These are phyloP conservation scores for Colletes latitarsis DNA, from an alignment of 1,140 invertebrate genomes.

Conservation along the genomic window DNA sequence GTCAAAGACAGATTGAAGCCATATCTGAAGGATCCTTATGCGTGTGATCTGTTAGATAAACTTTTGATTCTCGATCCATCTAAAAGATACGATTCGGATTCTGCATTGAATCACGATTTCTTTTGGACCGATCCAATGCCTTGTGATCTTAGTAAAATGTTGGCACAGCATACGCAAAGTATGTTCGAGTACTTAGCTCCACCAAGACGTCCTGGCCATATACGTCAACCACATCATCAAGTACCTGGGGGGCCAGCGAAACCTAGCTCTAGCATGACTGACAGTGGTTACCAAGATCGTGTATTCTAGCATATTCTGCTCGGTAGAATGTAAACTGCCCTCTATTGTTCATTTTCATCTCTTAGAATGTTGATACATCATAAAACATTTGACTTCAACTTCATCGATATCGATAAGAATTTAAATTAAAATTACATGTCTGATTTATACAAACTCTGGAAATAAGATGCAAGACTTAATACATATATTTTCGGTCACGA, in stretches of 20 bases:
- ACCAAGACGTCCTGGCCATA: slow-evolving; percentile 85
- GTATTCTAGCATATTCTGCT: slow-evolving; percentile 84
- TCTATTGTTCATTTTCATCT: slow-evolving; percentile 6
- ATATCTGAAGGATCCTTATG: slow-evolving; percentile 95
- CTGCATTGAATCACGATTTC: slow-evolving; percentile 98
- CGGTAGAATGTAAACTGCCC: slow-evolving; percentile 3
- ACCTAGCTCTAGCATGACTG: slow-evolving; percentile 82
- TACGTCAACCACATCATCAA: slow-evolving; percentile 80
- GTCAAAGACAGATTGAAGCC: slow-evolving; percentile 94
- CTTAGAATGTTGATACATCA: slow-evolving; percentile 15
- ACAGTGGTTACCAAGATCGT: slow-evolving; percentile 88
- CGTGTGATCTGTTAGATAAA: slow-evolving; percentile 96
- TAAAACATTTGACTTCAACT: background rate
- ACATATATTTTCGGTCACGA: background rate
- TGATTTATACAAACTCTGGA: slow-evolving; percentile 11
- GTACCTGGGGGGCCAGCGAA: slow-evolving; percentile 80
- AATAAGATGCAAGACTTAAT: slow-evolving; percentile 27
- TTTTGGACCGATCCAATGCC: slow-evolving; percentile 99
- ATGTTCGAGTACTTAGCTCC: slow-evolving; percentile 98
- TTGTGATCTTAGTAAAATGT: slow-evolving; percentile 89
- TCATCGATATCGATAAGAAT: background rate
- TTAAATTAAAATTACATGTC: slow-evolving; percentile 28
- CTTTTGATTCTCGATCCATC: slow-evolving; percentile 90
- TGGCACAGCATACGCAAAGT: slow-evolving; percentile 95
- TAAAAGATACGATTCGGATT: slow-evolving; percentile 91